Percentiles rank a stretch among this genome's conserved stretches.
Evolutionary conservation across 2,113 vertebrate genomes (phyloP).

Genomic region (Rhineura floridana): DNA sequence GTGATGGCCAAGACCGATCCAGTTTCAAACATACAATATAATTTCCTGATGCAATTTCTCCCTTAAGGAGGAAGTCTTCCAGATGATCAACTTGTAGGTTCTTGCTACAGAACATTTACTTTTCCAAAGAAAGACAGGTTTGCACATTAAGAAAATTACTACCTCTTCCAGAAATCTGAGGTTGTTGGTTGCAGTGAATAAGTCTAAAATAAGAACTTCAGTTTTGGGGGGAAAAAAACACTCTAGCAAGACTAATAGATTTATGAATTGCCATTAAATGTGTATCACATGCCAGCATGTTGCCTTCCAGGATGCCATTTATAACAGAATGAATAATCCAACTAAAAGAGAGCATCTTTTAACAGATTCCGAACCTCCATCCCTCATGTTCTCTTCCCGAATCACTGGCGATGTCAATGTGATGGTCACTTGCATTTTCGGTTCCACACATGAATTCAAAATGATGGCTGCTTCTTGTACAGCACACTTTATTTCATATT

Average conservation of each 20-base stretch:
- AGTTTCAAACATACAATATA: slow-evolving; percentile 35
- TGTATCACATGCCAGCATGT: slow-evolving; percentile 80
- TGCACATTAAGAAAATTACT: slow-evolving; percentile 50
- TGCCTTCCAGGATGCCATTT: slow-evolving; percentile 79
- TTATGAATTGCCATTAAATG: slow-evolving; percentile 63
- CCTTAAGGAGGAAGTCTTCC: slow-evolving; percentile 52
- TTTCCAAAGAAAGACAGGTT: slow-evolving; percentile 48
- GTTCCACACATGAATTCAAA: slow-evolving; percentile 89
- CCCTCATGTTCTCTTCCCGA: slow-evolving; percentile 90
- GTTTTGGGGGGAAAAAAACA: slow-evolving; percentile 61
- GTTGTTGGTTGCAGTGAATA: slow-evolving; percentile 68
- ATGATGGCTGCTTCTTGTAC: slow-evolving; percentile 91
- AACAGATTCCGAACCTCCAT: slow-evolving; percentile 94
- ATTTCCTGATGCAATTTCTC: slow-evolving; percentile 59
- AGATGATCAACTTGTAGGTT: slow-evolving; percentile 62
- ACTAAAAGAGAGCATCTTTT: slow-evolving; percentile 64
- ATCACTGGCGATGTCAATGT: slow-evolving; percentile 96
- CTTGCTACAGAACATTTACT: slow-evolving; percentile 47
- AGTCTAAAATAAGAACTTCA: slow-evolving; percentile 63
- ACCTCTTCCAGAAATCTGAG: slow-evolving; percentile 82
- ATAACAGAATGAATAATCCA: slow-evolving; percentile 60
- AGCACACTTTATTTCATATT: slow-evolving; percentile 95
- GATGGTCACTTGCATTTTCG: slow-evolving; percentile 99
- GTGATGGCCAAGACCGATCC: slow-evolving; percentile 44
- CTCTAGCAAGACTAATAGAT: slow-evolving; percentile 57